Conservation (phyloP, 2,888 invertebrate genomes). For the Agriopis leucophaearia region DNA sequence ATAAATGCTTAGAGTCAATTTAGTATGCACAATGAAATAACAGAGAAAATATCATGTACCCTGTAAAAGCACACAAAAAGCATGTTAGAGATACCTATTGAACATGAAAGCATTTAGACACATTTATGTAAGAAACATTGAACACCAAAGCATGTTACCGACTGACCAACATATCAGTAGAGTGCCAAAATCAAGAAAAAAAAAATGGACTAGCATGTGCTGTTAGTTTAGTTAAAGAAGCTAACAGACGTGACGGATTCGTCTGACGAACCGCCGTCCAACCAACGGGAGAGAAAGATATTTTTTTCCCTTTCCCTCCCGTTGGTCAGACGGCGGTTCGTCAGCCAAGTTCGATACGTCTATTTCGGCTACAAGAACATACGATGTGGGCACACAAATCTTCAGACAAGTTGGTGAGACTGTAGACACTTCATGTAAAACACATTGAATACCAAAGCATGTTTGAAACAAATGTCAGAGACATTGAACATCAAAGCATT, state of each 20-base stretch:
- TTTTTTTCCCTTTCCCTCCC: too few relatives aligned
- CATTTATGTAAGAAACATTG: neutral
- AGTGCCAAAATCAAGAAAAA: neutral
- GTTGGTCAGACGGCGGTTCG: too few relatives aligned
- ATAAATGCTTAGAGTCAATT: neutral
- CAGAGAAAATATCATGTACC: neutral
- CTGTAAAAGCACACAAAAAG: slow-evolving; percentile 13
- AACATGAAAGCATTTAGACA: neutral
- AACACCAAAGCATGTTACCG: neutral
- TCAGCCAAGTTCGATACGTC: too few relatives aligned
- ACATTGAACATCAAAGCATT: neutral
- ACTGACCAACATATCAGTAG: too few relatives aligned
- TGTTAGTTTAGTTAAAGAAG: too few relatives aligned
- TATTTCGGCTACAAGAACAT: too few relatives aligned
- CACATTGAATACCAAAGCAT: neutral
- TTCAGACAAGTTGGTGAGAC: too few relatives aligned
- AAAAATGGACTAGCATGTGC: neutral
- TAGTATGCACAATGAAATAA: neutral
- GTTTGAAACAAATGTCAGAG: neutral
- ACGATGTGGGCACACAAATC: too few relatives aligned
- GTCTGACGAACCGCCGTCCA: too few relatives aligned
- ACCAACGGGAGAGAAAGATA: too few relatives aligned
- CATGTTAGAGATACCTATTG: slow-evolving; percentile 6
- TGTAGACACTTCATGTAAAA: too few relatives aligned
- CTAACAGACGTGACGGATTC: too few relatives aligned